Evolutionary conservation across 2,888 invertebrate genomes (phyloP).

Genomic region (Mythimna loreyi): DNA sequence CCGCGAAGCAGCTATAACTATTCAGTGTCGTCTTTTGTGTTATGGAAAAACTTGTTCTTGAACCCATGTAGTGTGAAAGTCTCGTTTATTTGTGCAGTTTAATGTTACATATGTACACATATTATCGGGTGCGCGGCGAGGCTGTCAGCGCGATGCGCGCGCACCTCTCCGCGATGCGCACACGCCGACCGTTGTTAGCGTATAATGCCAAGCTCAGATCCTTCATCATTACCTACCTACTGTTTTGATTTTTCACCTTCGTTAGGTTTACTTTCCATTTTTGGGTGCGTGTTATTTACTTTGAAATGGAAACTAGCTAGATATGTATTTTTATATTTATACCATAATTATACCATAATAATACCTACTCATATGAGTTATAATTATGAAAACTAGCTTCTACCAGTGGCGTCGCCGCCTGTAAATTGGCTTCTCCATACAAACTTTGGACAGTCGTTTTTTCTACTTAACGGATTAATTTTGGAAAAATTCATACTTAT

Average conservation of each 20-base stretch:
- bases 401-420: too few species aligned
- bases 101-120: constrained; percentile 91
- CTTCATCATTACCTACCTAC: constrained; percentile 74
- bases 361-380: too few species aligned
- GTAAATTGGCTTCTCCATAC: too few species aligned
- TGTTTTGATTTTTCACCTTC: constrained; percentile 66
- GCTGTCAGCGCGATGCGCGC: constrained; percentile 79
- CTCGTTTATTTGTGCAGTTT: constrained; percentile 90
- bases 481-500: too few species aligned
- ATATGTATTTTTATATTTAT: not conserved
- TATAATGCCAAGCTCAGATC: constrained; percentile 79
- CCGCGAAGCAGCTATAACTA: constrained; percentile 91
- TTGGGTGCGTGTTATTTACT: constrained; percentile 1
- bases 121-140: constrained; percentile 86
- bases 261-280: constrained; percentile 33
- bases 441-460: too few species aligned
- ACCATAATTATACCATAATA: too few species aligned
- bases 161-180: constrained; percentile 68
- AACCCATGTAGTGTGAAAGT: constrained; percentile 91
- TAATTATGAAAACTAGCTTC: too few species aligned
- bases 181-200: constrained; percentile 79
- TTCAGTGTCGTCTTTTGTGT: constrained; percentile 91
- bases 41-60: constrained; percentile 91
- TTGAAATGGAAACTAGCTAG: not conserved
- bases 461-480: too few species aligned